Evolutionary conservation across 2,113 vertebrate genomes (phyloP), one percentile per base, ranked within the genome.

Genomic region (Myxocyprinus asiaticus): DNA sequence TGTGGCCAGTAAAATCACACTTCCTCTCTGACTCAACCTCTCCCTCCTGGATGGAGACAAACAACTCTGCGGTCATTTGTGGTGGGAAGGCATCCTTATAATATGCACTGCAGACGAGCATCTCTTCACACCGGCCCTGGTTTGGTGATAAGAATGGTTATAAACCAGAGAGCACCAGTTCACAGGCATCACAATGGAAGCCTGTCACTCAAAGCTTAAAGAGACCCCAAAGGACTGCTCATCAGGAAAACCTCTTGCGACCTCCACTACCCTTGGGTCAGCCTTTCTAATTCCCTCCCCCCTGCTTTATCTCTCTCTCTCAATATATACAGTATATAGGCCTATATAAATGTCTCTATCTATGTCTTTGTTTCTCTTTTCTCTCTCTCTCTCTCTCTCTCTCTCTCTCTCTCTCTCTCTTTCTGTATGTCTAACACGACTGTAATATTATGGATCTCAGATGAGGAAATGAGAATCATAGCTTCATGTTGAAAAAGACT

Each of bases 161-260:
- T 65, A 17, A 71, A 70, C 62, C 48, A n/a, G 64, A 67, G 76
- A 70, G 76, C 76, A 69, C 15, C 48, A 43, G 76, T 72, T 78
- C 70, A 67, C 42, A 6, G 70, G 42, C 70, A 70, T 81, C 79
- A 81, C 83, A 81, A 84, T 81, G 63, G 69, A 85, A 4, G 9
- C 15, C 84, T 85, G 84, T 82, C 81, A 82, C 66, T 83, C 81
- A 82, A 63, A 75, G 77, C 65, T 48, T 70, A 58, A 59, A 68
- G 63, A 62, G 53, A 73, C 56, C 78, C 76, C 81, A 17, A 10
- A 14, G 78, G 73, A 83, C 71, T 14, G 48, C 72, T 56, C 44
- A 66, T 76, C 51, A 50, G 50, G 65, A 56, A 68, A 68, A 81
- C 78, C 81, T 78, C 59, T 48, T 9, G 17, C 68, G 84, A 78